Base-by-base conservation (phyloP, 2,888 invertebrate species). In the Caenorhabditis sp. region DNA sequence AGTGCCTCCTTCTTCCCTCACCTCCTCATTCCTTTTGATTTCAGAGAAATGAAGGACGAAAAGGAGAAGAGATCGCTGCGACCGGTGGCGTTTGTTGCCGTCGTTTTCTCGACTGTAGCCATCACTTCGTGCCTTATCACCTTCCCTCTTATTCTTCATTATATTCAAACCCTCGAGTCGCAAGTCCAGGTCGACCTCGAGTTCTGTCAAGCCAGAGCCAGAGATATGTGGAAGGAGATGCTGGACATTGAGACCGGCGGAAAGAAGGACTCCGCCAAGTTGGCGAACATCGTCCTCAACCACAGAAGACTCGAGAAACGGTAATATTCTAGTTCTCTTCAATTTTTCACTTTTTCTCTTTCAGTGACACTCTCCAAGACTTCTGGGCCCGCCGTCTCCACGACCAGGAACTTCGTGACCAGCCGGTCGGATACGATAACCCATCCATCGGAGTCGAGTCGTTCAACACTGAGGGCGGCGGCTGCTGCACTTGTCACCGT, bases 211-310 rank as follows among this genome's bases (percentile, higher is more conserved):
- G 86, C 88, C 3, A 82, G 88, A 32, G 84, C 89, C 11, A 83
- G 89, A 46, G 89, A 88, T 71, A 88, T 89, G 86, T 89, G 89
- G 87, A 84, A 84, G 53, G 89, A 89, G 68, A 87, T 88, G 88
- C 78, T 89, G 55, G 89, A 89, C 56, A 87, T 89, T 58, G 80
- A 83, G 45, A 85, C 85, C 22, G 85, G 86, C 37, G 85, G 85
- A 39, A 80, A 81, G 77, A 81, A 81, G 53, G 86, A 86, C 65
- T 53, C 87, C 13, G 84, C 75, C 20, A 80, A 86, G 39, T 76
- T 88, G 24, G 88, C 88, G 6, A 79, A 86, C 50, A 83, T 88
- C 52, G 80, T 88, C 20, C 76, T 86, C 62, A 81, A 84, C 41
- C 86, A 86, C 43, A 73, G 82, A 65, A 61, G 80, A 63, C 72